Conservation (phyloP, 2,113 vertebrate species). For the Mobula birostris region DNA sequence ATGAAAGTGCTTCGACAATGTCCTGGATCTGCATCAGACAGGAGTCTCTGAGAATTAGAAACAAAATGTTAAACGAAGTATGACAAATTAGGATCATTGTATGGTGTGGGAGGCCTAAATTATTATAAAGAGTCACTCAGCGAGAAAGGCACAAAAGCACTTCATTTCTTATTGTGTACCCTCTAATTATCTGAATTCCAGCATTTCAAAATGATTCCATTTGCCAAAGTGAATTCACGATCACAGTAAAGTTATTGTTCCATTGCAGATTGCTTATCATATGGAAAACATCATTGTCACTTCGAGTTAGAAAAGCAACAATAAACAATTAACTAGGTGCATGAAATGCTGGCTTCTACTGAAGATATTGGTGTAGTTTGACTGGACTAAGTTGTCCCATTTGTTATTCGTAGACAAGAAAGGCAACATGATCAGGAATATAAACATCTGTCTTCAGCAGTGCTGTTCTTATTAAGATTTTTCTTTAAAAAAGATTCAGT, state of each 20-base stretch:
- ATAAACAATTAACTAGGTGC: neutral
- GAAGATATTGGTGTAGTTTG: neutral
- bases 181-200: neutral
- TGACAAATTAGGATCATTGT: conserved; percentile 17
- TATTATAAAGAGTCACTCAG: neutral
- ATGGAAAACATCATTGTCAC: neutral
- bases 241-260: neutral
- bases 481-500: neutral
- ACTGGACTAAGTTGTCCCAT: neutral
- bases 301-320: neutral
- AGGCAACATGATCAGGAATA: neutral
- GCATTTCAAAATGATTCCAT: neutral
- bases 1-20: neutral
- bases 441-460: neutral
- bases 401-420: neutral
- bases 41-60: neutral
- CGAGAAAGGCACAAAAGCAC: neutral
- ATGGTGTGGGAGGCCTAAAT: neutral
- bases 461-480: neutral
- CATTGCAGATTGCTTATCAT: neutral
- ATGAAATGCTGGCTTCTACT: neutral
- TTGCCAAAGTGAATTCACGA: neutral
- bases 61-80: neutral
- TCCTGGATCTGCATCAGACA: conserved; percentile 15
- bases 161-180: neutral